Percentiles rank a stretch among this genome's conserved stretches.
Evolutionary conservation across 2,888 invertebrate genomes (phyloP).

Genomic region (Pardosa pseudoannulata): DNA sequence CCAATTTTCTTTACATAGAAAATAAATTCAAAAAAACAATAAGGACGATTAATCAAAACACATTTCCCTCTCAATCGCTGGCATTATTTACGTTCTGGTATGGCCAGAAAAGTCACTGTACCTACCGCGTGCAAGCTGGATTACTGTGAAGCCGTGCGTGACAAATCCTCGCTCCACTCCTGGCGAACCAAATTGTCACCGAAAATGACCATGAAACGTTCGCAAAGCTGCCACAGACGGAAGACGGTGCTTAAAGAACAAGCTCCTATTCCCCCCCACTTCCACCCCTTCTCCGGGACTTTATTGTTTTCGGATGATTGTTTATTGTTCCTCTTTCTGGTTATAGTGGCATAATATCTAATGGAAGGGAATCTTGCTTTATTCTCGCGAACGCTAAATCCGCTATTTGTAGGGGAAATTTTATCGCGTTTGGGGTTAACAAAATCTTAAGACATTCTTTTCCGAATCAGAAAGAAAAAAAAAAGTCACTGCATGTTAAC

Average conservation of each 20-base stretch:
- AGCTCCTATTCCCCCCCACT: background rate
- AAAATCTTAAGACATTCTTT: slow-evolving; percentile 6
- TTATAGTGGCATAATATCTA: slow-evolving; percentile 29
- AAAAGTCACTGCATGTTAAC: background rate
- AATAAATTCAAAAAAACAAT: slow-evolving; percentile 11
- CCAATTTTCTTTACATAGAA: background rate
- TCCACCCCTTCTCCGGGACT: background rate
- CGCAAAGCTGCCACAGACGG: slow-evolving; percentile 14
- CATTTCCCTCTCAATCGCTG: slow-evolving; percentile 1
- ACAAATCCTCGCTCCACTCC: slow-evolving; percentile 3
- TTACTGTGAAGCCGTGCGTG: slow-evolving; percentile 15
- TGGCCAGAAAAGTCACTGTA: slow-evolving; percentile 18
- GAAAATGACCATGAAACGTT: slow-evolving; percentile 14
- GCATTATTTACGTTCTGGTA: slow-evolving; percentile 15
- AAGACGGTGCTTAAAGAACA: slow-evolving; percentile 2
- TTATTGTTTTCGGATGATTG: slow-evolving; percentile 20
- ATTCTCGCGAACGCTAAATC: background rate
- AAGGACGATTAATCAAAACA: slow-evolving; percentile 13
- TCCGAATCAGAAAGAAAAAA: background rate
- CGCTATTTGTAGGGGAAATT: slow-evolving; percentile 3
- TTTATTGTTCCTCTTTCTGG: slow-evolving; percentile 23
- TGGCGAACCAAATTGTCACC: slow-evolving; percentile 10
- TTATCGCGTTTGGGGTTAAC: slow-evolving; percentile 5
- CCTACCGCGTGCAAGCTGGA: slow-evolving; percentile 14
- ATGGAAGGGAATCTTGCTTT: background rate